phyloP scores from a whole-genome alignment of 2,113 vertebrate genomes.

The Galbula dea region DNA sequence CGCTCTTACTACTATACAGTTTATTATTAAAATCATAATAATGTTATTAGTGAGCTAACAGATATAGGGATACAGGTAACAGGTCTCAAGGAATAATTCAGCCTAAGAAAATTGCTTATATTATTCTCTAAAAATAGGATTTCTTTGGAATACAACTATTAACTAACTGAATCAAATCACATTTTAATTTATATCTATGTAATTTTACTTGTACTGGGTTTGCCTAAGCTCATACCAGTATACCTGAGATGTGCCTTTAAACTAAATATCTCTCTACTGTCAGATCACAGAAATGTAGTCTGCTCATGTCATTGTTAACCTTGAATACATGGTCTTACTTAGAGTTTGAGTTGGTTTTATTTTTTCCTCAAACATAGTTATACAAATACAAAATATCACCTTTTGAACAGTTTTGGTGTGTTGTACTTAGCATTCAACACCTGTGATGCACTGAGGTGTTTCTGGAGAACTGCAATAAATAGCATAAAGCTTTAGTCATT shows the following conservation, averaged over 20 bases:
- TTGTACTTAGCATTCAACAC: not conserved
- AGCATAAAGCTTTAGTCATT: not conserved
- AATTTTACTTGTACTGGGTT: not conserved
- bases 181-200: not conserved
- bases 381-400: not conserved
- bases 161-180: not conserved
- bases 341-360: not conserved
- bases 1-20: not conserved
- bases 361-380: not conserved
- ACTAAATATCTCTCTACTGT: not conserved
- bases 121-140: not conserved
- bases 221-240: not conserved
- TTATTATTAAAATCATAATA: not conserved
- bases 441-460: not conserved
- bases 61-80: not conserved
- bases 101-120: not conserved
- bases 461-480: not conserved
- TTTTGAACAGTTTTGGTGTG: not conserved
- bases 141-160: not conserved
- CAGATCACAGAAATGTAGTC: not conserved
- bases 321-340: not conserved
- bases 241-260: not conserved
- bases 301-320: not conserved
- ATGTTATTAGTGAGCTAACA: not conserved
- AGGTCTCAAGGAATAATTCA: not conserved